Conservation (phyloP, 1,140 invertebrate genomes). For the Solenopsis fugax region DNA sequence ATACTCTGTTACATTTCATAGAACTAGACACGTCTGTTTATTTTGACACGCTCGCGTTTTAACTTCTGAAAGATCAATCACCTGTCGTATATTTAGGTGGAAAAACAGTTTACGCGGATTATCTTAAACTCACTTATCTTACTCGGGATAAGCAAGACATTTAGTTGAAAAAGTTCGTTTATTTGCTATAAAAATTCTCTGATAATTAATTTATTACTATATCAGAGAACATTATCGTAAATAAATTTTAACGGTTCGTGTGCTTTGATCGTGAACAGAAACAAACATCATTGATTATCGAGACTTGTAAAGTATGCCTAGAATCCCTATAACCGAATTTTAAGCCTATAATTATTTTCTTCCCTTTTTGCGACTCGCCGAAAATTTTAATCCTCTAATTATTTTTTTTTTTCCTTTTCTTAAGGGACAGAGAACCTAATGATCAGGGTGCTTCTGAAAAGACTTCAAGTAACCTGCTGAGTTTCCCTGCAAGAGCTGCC, state of each 20-base stretch:
- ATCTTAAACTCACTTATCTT: neutral
- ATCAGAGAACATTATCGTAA: neutral
- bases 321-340: neutral
- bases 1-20: neutral
- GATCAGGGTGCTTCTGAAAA: conserved; percentile 22
- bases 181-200: no score
- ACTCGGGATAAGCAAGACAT: neutral
- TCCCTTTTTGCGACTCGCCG: neutral
- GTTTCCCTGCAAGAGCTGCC: conserved; percentile 37
- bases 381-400: conserved; percentile 46
- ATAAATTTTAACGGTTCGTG: neutral
- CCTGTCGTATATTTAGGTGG: neutral
- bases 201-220: neutral
- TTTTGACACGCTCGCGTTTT: conserved; percentile 24
- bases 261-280: neutral
- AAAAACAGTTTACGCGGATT: neutral
- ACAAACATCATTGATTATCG: neutral
- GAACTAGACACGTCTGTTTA: conserved; percentile 35
- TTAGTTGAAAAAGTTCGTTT: neutral
- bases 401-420: conserved; percentile 36
- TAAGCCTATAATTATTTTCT: conserved; percentile 43
- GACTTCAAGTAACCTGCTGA: conserved; percentile 28
- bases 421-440: neutral
- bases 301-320: neutral
- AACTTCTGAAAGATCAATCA: neutral